A percentile compares a stretch with the other conserved stretches of the same genome.
phyloP scores from a whole-genome alignment of 2,888 invertebrate genomes.

The Leuctra nigra region DNA sequence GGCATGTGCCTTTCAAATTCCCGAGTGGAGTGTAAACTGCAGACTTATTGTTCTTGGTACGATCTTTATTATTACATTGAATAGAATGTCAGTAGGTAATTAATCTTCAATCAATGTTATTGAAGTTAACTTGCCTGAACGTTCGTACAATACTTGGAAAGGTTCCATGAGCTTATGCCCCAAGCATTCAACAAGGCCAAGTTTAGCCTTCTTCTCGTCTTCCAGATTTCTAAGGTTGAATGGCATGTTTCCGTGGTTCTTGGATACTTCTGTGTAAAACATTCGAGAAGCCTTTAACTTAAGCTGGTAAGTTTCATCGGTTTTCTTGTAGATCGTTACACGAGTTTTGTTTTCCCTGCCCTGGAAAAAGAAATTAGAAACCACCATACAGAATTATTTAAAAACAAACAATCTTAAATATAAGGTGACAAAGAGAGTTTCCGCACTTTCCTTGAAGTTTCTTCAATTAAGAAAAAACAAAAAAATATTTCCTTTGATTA shows the following conservation, averaged over 20 bases:
- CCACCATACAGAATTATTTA: no score
- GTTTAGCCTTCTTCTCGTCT: constrained; percentile 94
- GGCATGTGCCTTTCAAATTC: no score
- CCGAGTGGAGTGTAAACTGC: no score
- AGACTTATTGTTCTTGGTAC: no score
- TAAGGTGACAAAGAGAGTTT: not conserved
- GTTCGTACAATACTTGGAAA: constrained; percentile 86
- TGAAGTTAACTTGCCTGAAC: constrained; percentile 57
- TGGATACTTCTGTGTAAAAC: constrained; percentile 81
- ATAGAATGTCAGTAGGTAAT: no score
- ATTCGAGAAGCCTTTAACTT: constrained; percentile 95
- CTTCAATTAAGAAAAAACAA: no score
- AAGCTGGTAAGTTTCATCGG: constrained; percentile 92
- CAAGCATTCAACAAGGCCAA: constrained; percentile 97
- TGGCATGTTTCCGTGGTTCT: constrained; percentile 94
- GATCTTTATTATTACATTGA: no score
- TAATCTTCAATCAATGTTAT: no score
- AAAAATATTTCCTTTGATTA: no score
- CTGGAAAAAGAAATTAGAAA: constrained; percentile 38
- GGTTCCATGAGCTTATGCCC: constrained; percentile 97
- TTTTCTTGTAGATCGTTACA: constrained; percentile 97
- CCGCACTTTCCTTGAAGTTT: no score
- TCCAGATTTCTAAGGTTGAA: constrained; percentile 93
- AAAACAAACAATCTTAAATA: no score
- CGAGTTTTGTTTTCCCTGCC: constrained; percentile 90